Evolutionary conservation across 1,140 invertebrate genomes (phyloP).

Genomic region (Diabrotica virgifera): DNA sequence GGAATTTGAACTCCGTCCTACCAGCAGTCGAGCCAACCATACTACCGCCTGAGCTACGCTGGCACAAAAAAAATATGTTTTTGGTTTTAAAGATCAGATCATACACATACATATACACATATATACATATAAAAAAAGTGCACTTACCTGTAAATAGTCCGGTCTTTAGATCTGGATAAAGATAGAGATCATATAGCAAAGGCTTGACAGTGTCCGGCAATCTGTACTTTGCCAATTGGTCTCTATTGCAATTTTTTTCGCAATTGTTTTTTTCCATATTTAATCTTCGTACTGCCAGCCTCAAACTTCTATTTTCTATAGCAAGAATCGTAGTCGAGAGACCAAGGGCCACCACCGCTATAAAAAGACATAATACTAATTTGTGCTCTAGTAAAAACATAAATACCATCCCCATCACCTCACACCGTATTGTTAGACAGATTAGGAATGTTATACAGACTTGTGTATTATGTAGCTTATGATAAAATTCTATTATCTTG

Average conservation of each 20-base stretch:
- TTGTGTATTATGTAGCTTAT: too few species aligned
- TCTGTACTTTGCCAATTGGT: constrained; percentile 38
- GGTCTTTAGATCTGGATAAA: constrained; percentile 71
- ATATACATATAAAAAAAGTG: background rate
- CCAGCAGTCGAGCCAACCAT: too few species aligned
- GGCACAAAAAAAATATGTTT: too few species aligned
- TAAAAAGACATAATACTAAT: constrained; percentile 28
- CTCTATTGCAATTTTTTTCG: constrained; percentile 13
- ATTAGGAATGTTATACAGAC: too few species aligned
- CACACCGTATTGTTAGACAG: too few species aligned
- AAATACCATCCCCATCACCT: background rate
- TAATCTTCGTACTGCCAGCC: constrained; percentile 20
- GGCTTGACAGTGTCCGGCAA: constrained; percentile 60
- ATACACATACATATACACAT: too few species aligned
- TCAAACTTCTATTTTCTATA: constrained; percentile 27
- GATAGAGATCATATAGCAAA: constrained; percentile 72
- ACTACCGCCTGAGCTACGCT: too few species aligned
- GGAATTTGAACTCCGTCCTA: too few species aligned
- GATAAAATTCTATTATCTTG: too few species aligned
- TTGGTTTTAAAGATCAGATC: too few species aligned
- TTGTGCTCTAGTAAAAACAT: constrained; percentile 30
- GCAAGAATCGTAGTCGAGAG: constrained; percentile 33
- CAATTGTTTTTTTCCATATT: constrained; percentile 9
- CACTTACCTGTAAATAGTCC: constrained; percentile 62
- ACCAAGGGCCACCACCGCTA: constrained; percentile 27